Base-by-base conservation (phyloP, 2,888 invertebrate genomes). In the Lasioglossum oenotherae region DNA sequence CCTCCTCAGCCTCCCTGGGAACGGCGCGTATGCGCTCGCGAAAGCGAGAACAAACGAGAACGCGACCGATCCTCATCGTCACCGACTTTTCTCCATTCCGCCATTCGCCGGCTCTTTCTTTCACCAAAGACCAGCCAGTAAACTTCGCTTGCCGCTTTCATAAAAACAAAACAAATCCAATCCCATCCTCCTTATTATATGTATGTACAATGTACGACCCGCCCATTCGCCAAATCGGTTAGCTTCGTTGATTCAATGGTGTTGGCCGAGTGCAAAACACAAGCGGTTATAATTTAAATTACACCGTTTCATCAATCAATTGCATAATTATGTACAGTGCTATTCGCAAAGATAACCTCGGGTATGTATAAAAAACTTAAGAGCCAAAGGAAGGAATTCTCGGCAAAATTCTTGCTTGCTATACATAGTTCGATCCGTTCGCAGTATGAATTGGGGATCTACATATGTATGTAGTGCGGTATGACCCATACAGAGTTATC, bases 1-100 rank as follows among this genome's bases (percentile, higher is more conserved):
- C 80, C 86, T 89, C 90, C 77, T 87, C 81, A 82, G 82, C 86
- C 83, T 89, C 89, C 84, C 89, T 90, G 90, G 91, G 89, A 91
- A 91, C 91, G 75, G 75, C 78, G 82, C 73, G 74, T 74, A 74
- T 49, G 41, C 75, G 41, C 78, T 41, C 71, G 41, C n/a, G 23
- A n/a, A 64, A 27, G 31, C 67, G 67, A 19, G 67, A 67, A 35
- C 35, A 67, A 67, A 67, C 44, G 72, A 2, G 69, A 69, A 31
- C 69, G 72, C 72, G 27, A 72, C 72, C 72, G 72, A 49, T 74
- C 80, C 35, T 67, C 67, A 31, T 82, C 85, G 64, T 81, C 89
- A 80, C 74, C 85, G 67, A 35, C 31, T 67, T 67, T 67, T 67
- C 67, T 67, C 19, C 67, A 23, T 35, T 67, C 67, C 31, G 67